phyloP scores from a whole-genome alignment of 1,140 invertebrate species.

The Drosophila littoralis region DNA sequence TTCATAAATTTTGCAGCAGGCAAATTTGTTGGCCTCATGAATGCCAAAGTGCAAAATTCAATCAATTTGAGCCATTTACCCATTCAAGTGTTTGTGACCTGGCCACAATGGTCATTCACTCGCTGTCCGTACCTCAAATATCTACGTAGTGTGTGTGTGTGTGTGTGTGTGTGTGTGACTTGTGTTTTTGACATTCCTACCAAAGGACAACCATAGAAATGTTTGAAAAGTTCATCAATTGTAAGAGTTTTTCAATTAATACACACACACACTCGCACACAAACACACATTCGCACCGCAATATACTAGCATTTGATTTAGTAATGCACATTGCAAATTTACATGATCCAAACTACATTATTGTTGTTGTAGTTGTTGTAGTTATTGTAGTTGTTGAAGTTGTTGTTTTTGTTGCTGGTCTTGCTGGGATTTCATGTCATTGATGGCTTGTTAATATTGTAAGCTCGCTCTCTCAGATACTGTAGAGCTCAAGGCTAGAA shows the following conservation, averaged over 20 bases:
- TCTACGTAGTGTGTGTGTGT: slow-evolving; percentile 1
- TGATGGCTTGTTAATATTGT: slow-evolving; percentile 45
- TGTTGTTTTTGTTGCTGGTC: slow-evolving; percentile 4
- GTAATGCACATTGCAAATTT: slow-evolving; percentile 44
- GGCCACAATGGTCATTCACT: slow-evolving; percentile 47
- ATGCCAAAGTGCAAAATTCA: slow-evolving; percentile 80
- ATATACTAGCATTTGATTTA: slow-evolving; percentile 46
- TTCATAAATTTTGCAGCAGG: slow-evolving; percentile 61
- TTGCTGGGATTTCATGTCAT: slow-evolving; percentile 16
- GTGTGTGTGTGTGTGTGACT: slow-evolving; percentile 20
- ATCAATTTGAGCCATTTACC: slow-evolving; percentile 80
- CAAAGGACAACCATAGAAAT: slow-evolving; percentile 53
- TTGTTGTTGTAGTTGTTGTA: background rate
- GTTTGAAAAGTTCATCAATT: slow-evolving; percentile 59
- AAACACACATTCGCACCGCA: background rate
- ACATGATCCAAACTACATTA: slow-evolving; percentile 22
- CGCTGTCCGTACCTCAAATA: background rate
- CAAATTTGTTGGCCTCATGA: slow-evolving; percentile 79
- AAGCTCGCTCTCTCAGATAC: slow-evolving; percentile 5
- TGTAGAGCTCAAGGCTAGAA: slow-evolving; percentile 31
- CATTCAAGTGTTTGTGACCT: slow-evolving; percentile 53
- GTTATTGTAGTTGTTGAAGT: slow-evolving; percentile 3
- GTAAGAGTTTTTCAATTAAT: slow-evolving; percentile 61
- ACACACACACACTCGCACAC: slow-evolving; percentile 32
- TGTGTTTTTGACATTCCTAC: slow-evolving; percentile 56